These are phyloP conservation scores for Acanthornis magna DNA, from an alignment of 2,797 vertebrate genomes.

Conservation along the genomic window DNA sequence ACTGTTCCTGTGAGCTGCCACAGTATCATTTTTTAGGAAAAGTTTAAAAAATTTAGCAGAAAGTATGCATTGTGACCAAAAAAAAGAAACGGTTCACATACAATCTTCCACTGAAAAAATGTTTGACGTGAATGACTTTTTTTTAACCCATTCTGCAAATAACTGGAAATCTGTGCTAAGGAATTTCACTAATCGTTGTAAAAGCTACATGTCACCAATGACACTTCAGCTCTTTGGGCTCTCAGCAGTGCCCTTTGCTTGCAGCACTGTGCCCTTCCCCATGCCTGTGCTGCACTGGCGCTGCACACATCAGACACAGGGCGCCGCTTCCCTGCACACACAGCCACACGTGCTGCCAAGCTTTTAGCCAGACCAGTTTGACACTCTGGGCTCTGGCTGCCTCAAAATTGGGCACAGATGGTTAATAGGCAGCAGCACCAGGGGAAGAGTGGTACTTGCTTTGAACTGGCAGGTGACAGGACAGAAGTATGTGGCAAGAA, in stretches of 20 bases:
- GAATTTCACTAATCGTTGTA: neutral
- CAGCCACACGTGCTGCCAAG: neutral
- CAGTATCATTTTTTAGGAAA: neutral
- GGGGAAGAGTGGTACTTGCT: neutral
- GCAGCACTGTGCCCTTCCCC: neutral
- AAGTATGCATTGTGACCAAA: neutral
- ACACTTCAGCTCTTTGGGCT: neutral
- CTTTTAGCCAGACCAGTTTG: neutral
- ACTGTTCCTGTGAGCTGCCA: neutral
- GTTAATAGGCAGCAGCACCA: neutral
- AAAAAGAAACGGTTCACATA: neutral
- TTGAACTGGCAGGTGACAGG: constrained; percentile 23
- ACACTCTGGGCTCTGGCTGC: neutral
- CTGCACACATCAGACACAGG: neutral
- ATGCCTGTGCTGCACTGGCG: neutral
- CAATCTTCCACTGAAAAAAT: neutral
- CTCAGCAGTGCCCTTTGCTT: neutral
- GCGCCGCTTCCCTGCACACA: neutral
- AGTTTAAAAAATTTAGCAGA: neutral
- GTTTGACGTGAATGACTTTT: neutral
- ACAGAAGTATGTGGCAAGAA: constrained; percentile 14
- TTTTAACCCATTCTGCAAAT: neutral
- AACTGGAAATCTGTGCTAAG: neutral
- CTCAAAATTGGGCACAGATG: neutral
- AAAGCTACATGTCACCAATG: neutral